Percentiles rank a stretch among this genome's conserved stretches.
phyloP scores from a whole-genome alignment of 35 echinoderm and acorn worm genomes.

The Hemicentrotus pulcherrimus region DNA sequence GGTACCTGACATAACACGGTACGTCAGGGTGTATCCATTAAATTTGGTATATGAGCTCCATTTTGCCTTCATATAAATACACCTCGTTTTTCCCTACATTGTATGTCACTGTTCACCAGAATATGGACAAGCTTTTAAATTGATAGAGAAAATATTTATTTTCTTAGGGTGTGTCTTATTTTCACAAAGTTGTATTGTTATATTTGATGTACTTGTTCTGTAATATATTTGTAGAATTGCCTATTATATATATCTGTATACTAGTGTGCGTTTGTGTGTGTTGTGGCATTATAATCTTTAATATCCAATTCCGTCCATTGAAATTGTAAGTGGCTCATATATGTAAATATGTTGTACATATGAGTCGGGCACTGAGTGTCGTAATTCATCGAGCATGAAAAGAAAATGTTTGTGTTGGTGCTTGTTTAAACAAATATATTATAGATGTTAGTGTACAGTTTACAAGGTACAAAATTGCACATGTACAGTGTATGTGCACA shows the following conservation, averaged over 20 bases:
- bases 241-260: neutral
- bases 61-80: too few species aligned
- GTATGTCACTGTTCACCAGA: too few species aligned
- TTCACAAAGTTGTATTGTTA: neutral
- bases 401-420: neutral
- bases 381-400: neutral
- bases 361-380: neutral
- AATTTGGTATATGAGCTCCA: too few species aligned
- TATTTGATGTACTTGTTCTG: neutral
- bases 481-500: neutral
- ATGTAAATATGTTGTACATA: neutral
- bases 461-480: too few species aligned
- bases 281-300: constrained; percentile 5
- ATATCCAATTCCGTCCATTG: neutral
- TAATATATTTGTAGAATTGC: neutral
- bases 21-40: too few species aligned
- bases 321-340: neutral
- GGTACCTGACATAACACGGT: too few species aligned
- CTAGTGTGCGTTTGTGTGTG: neutral
- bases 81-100: too few species aligned
- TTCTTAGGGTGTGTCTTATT: neutral
- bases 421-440: neutral
- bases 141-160: neutral
- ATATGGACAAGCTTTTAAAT: too few species aligned
- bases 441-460: neutral